Percentiles rank a stretch among this genome's conserved stretches.
These are phyloP conservation scores for Apis dorsata DNA, from an alignment of 1,140 invertebrate species.

Conservation along the genomic window DNA sequence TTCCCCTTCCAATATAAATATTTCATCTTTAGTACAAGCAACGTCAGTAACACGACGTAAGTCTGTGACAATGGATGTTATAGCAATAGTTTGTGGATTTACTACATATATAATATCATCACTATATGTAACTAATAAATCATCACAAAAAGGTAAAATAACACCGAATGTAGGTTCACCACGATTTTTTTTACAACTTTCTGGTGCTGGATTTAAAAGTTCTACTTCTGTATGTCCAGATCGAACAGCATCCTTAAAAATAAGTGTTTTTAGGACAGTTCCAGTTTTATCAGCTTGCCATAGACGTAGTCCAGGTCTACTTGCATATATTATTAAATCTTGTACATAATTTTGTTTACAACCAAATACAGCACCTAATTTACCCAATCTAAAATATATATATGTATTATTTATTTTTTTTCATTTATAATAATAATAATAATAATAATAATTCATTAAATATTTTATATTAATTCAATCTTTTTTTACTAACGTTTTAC, in stretches of 20 bases:
- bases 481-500: conserved; percentile 85
- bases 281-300: conserved; percentile 90
- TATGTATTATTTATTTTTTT: conserved; percentile 2
- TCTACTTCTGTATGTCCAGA: conserved; percentile 83
- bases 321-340: conserved; percentile 85
- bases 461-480: conserved; percentile 5
- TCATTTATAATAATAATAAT: conserved; percentile 15
- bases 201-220: conserved; percentile 84
- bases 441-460: conserved; percentile 56
- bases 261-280: conserved; percentile 89
- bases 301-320: conserved; percentile 88
- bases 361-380: conserved; percentile 84
- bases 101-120: conserved; percentile 87
- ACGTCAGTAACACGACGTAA: conserved; percentile 81
- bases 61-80: conserved; percentile 79
- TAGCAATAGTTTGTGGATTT: conserved; percentile 83
- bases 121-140: conserved; percentile 88
- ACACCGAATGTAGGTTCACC: conserved; percentile 85
- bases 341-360: conserved; percentile 80
- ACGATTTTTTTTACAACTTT: conserved; percentile 78
- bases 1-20: conserved; percentile 88
- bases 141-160: conserved; percentile 85
- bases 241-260: conserved; percentile 88
- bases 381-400: conserved; percentile 81
- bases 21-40: conserved; percentile 87